Conservation (phyloP, 2,888 invertebrate genomes). For the Rhynchonema sp. region DNA sequence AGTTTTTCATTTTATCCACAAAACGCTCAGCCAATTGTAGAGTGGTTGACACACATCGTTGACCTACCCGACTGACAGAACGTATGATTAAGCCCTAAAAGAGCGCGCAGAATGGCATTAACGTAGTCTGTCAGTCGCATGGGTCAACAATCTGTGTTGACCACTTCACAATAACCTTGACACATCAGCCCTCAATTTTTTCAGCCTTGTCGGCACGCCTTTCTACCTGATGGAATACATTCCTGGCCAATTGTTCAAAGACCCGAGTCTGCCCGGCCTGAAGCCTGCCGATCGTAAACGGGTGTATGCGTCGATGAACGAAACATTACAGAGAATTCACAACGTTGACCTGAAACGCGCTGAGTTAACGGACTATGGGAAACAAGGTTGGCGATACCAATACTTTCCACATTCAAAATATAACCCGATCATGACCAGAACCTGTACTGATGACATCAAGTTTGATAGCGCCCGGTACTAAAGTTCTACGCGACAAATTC, state of each 20-base stretch:
- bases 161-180: no score
- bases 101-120: no score
- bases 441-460: no score
- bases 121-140: no score
- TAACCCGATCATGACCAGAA: no score
- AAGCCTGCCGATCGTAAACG: slow-evolving; percentile 19
- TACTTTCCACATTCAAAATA: not conserved
- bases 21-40: no score
- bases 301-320: slow-evolving; percentile 24
- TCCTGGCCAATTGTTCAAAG: slow-evolving; percentile 28
- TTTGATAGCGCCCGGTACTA: no score
- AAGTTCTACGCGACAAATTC: no score
- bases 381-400: slow-evolving; percentile 13
- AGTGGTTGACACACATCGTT: no score
- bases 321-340: slow-evolving; percentile 29
- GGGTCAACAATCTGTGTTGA: no score
- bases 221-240: slow-evolving; percentile 35
- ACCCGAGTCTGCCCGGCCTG: slow-evolving; percentile 24
- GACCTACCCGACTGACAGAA: not conserved
- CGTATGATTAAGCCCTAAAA: no score
- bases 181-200: no score
- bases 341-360: slow-evolving; percentile 25
- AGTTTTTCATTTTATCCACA: not conserved
- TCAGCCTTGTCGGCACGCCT: slow-evolving; percentile 31
- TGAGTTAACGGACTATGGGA: slow-evolving; percentile 30